These are phyloP conservation scores for Xenotilapia flavipinnis DNA, from an alignment of 2,113 vertebrate species.

Conservation along the genomic window DNA sequence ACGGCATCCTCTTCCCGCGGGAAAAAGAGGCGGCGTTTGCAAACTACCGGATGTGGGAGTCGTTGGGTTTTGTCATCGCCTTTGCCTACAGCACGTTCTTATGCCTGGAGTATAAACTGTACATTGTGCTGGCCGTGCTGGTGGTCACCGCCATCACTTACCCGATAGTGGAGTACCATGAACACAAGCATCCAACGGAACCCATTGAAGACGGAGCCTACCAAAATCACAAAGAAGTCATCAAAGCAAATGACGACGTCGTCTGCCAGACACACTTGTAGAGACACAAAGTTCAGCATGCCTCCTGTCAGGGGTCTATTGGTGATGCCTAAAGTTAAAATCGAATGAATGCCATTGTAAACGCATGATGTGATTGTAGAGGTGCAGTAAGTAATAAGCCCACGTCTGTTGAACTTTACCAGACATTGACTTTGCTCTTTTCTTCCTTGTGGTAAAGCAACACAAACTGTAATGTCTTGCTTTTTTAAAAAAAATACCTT, in stretches of 20 bases:
- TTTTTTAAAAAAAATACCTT: background rate
- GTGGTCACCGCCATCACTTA: conserved; percentile 66
- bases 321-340: background rate
- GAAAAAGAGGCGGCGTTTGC: conserved; percentile 90
- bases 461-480: background rate
- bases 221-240: fast-evolving
- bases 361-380: background rate
- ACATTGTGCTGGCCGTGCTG: conserved; percentile 75
- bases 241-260: fast-evolving
- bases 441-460: background rate
- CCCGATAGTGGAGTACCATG: conserved; percentile 73
- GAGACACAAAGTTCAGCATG: background rate
- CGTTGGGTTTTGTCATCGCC: conserved; percentile 83
- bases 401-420: background rate
- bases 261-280: conserved; percentile 40
- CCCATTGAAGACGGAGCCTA: background rate
- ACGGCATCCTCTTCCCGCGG: conserved; percentile 79
- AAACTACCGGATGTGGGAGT: conserved; percentile 94
- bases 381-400: background rate
- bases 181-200: conserved; percentile 62
- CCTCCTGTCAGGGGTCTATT: background rate
- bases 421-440: background rate
- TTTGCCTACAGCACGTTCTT: conserved; percentile 86
- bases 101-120: conserved; percentile 81
- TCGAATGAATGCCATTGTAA: background rate